Evolutionary conservation across 2,797 vertebrate species (phyloP).

Genomic region (Alauda arvensis): DNA sequence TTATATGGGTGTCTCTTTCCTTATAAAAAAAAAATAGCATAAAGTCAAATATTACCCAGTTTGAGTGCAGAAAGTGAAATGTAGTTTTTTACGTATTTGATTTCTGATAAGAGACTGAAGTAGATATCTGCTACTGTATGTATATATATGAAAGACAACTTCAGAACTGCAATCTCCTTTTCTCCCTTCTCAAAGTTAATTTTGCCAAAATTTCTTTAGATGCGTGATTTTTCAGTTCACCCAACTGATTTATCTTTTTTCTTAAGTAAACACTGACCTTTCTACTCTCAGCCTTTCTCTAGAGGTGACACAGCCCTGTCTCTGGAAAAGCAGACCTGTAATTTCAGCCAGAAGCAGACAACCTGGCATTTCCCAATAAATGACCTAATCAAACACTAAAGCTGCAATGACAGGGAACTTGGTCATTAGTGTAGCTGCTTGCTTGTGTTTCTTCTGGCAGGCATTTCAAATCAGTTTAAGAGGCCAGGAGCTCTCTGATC

Average conservation of each 20-base stretch:
- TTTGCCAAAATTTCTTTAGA: not conserved
- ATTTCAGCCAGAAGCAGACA: not conserved
- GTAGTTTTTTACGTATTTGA: not conserved
- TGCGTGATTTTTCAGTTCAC: not conserved
- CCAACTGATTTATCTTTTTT: not conserved
- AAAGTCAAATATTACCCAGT: not conserved
- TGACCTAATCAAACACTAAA: not conserved
- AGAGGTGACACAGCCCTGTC: not conserved
- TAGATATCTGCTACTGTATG: not conserved
- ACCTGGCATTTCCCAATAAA: slow-evolving; percentile 1
- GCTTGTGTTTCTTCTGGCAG: not conserved
- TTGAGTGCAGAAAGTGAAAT: not conserved
- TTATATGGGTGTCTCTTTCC: not conserved
- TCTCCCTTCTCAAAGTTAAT: not conserved
- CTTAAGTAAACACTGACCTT: not conserved
- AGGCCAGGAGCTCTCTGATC: not conserved
- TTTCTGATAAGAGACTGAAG: not conserved
- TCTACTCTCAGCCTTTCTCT: not conserved
- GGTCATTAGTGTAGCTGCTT: not conserved
- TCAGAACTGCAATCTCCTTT: not conserved
- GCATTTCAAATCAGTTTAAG: not conserved
- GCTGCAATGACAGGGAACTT: not conserved
- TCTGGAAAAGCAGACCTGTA: not conserved
- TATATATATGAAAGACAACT: not conserved
- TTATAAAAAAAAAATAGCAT: not conserved